phyloP scores from a whole-genome alignment of 2,888 invertebrate species.

The Drosophila nr. perissopoda region DNA sequence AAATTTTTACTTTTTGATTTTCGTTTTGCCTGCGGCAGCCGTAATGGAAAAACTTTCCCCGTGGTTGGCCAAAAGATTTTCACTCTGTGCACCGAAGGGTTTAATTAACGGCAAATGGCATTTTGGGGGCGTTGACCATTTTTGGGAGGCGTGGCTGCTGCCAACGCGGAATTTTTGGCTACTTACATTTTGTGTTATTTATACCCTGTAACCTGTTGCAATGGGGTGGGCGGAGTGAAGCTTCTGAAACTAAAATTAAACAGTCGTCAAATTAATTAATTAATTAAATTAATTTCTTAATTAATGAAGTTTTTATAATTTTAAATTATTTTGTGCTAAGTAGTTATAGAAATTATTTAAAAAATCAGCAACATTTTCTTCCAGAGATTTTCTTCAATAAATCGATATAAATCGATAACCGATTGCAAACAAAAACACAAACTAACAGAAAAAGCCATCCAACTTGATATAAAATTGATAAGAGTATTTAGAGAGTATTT shows the following conservation, averaged over 20 bases:
- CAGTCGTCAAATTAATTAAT: too few species aligned
- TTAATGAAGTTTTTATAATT: too few species aligned
- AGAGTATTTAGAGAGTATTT: background rate
- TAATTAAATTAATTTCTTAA: too few species aligned
- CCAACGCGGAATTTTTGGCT: slow-evolving; percentile 54
- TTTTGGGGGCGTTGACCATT: slow-evolving; percentile 1
- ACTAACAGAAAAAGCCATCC: background rate
- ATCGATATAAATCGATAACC: background rate
- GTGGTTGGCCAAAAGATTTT: slow-evolving; percentile 63
- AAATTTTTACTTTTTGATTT: slow-evolving; percentile 83
- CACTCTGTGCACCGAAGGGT: slow-evolving; percentile 58
- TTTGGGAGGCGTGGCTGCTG: slow-evolving; percentile 18
- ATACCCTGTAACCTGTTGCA: background rate
- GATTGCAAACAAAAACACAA: background rate
- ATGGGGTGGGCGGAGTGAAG: background rate
- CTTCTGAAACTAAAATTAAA: background rate
- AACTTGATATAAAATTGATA: background rate
- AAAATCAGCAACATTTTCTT: too few species aligned
- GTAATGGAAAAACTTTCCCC: slow-evolving; percentile 81
- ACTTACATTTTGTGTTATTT: slow-evolving; percentile 58
- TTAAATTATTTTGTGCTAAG: too few species aligned
- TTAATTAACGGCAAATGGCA: slow-evolving; percentile 80
- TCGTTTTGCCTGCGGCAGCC: slow-evolving; percentile 72
- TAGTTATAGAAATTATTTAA: too few species aligned
- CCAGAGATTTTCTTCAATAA: background rate